Conservation (phyloP, 2,797 vertebrate genomes). For the Orestias chungarensis region DNA sequence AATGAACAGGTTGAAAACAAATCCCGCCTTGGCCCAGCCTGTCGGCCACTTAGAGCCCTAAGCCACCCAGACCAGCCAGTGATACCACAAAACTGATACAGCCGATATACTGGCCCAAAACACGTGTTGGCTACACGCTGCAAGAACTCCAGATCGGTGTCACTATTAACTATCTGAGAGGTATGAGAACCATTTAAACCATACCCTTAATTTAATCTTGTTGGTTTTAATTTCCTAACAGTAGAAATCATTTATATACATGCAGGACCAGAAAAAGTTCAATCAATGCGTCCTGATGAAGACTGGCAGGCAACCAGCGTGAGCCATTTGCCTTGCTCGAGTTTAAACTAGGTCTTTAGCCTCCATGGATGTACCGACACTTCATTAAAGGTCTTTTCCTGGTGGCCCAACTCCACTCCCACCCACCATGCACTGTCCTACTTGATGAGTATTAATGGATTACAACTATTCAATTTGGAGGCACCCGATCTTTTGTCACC, state of each 20-base stretch:
- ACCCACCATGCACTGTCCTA: conserved; percentile 60
- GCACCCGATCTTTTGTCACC: conserved; percentile 68
- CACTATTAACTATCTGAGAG: conserved; percentile 37
- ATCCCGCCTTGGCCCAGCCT: conserved; percentile 69
- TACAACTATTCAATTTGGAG: conserved; percentile 78
- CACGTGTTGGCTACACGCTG: conserved; percentile 57
- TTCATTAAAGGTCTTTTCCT: conserved; percentile 77
- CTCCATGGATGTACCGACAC: conserved; percentile 67
- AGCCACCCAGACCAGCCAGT: conserved; percentile 52
- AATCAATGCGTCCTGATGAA: conserved; percentile 60
- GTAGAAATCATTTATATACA: conserved; percentile 18
- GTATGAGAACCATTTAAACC: conserved; percentile 14
- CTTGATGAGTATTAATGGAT: conserved; percentile 82
- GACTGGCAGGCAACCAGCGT: conserved; percentile 61
- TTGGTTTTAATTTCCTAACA: conserved; percentile 22
- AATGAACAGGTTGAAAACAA: conserved; percentile 81
- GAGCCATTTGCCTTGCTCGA: conserved; percentile 59
- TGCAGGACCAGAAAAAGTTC: conserved; percentile 41
- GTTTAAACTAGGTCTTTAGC: conserved; percentile 68
- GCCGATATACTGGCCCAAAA: conserved; percentile 72
- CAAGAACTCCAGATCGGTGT: conserved; percentile 40
- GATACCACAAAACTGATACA: conserved; percentile 74
- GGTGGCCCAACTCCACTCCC: conserved; percentile 50
- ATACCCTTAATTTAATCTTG: conserved; percentile 13
- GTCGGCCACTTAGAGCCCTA: conserved; percentile 78